Evolutionary conservation across 2,888 invertebrate genomes (phyloP).

Genomic region (Cerastoderma edule): DNA sequence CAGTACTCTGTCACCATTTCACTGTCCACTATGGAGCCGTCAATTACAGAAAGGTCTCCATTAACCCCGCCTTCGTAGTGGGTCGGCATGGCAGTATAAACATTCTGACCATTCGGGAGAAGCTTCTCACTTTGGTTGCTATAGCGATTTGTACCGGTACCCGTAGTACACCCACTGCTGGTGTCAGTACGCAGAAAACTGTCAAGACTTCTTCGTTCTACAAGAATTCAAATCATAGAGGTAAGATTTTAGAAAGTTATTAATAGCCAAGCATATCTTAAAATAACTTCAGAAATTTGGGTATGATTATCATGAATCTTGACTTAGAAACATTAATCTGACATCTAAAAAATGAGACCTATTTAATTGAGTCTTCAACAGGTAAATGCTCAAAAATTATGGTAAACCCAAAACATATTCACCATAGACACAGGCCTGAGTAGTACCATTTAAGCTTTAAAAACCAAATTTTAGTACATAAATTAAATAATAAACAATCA

Average conservation of each 20-base stretch:
- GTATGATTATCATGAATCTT: too few relatives aligned
- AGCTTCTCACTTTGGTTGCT: conserved; percentile 64
- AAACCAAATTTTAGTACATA: too few relatives aligned
- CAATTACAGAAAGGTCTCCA: conserved; percentile 78
- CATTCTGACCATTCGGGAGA: conserved; percentile 58
- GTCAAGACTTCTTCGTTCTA: conserved; percentile 66
- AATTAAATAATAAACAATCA: too few relatives aligned
- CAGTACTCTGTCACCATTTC: conserved; percentile 80
- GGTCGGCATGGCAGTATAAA: conserved; percentile 46
- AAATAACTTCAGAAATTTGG: too few relatives aligned
- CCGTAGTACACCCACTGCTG: conserved; percentile 57
- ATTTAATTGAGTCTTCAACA: too few relatives aligned
- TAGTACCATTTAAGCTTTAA: too few relatives aligned
- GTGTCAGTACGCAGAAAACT: conserved; percentile 64
- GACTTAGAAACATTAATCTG: too few relatives aligned
- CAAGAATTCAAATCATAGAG: too few relatives aligned
- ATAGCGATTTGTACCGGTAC: conserved; percentile 62
- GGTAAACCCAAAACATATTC: too few relatives aligned
- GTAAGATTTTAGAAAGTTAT: not conserved
- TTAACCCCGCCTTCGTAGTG: conserved; percentile 64
- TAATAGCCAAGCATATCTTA: not conserved
- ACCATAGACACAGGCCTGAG: too few relatives aligned
- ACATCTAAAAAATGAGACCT: too few relatives aligned
- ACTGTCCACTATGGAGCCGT: conserved; percentile 81
- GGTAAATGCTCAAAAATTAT: too few relatives aligned